Base-by-base conservation (phyloP, 2,888 invertebrate genomes). In the Agrochola lota region DNA sequence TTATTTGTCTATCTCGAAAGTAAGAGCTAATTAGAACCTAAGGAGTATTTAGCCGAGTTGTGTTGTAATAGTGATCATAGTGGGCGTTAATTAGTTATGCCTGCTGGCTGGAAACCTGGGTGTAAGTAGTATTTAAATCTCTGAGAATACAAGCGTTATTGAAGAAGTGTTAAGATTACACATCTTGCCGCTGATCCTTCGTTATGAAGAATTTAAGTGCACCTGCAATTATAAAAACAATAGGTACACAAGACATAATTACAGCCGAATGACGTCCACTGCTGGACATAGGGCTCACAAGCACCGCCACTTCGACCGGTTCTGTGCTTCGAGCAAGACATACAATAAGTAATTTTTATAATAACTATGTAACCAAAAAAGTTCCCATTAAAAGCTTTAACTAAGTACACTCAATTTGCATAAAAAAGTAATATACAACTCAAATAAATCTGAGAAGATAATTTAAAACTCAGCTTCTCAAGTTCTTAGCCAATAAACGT, bases 11-110 rank as follows among this genome's bases (percentile, higher is more conserved):
- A 79, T 55, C 60, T 43, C 20, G 75, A 88, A 88, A 87, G 83
- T 81, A 81, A 87, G 74, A 87, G 88, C 76, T 79, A 78, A 85
- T 88, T 87, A 85, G 87, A 80, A 77, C 77, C 74, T 80, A 40
- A 57, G 30, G 43, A 60, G 11, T 55, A 69, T 75, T 77, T 62
- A 70, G 26, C 26, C 2, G 15, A 57, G 8, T 69, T 76, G 52
- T 57, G 70, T 74, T 57, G 70, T 74, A 85, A 85, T 52, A 71
- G 9, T 74, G 26, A 52, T 67, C 49, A 66, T 67, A 62, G 35
- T 66, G 26, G 40, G 57, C 26, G 57, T 57, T 64, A 84, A 72
- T 79, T 82, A 82, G 46, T 62, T 57, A 30, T 26, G 43, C 23
- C 30, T 67, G 7, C 26, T 49, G 8, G 40, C 26, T 62, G 11